Base-by-base conservation (phyloP, 30 jellyfish, hydroid and myxozoan genomes). In the Pelagia noctiluca region DNA sequence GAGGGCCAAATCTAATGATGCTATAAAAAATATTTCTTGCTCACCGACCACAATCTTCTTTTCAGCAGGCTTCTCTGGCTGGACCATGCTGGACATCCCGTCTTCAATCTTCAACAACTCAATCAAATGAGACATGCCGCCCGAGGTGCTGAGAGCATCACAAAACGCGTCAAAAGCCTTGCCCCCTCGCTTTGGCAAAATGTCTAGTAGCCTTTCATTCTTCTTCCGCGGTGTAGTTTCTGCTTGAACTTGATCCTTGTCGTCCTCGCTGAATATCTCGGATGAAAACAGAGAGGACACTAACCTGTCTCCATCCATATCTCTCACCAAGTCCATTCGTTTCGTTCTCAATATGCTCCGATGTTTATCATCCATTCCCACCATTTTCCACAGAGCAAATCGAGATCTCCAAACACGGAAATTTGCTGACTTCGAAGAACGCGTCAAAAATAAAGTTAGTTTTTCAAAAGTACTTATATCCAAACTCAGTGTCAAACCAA, bases 141-240 rank as follows among this genome's bases (percentile, higher is more conserved):
- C 50, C 78, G 67, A 0, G 50, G 48, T 89, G 35, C 65, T 76
- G 52, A 88, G 66, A 38, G 87, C 65, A 3, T 67, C 88, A 71
- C 88, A 52, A 68, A 91, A 86, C 36, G 74, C 67, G 23, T 35
- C 24, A 49, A 94, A 94, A 0, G 99, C 99, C 21, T 78, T 94
- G 33, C 92, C 84, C 30, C 99, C 99, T 35, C 89, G 57, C 31
- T 61, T 77, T 5, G 91, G 86, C 35, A 94, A 71, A 3, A 88
- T 50, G 64, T 94, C 99, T 29, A 94, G 82, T 63, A 94, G 37
- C 82, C 78, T 88, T 50, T 94, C 99, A 53, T 88, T 88, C 64
- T 88, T 83, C 71, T 52, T 65, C 36, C 48, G 84, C 3, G 95
- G 85, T 5, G 96, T 82, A 19, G 50, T 19, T 63, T 82, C 94